A percentile compares a stretch with the other conserved stretches of the same genome.
These are phyloP conservation scores for Prunella himalayana DNA, from an alignment of 2,113 vertebrate species.

Conservation along the genomic window DNA sequence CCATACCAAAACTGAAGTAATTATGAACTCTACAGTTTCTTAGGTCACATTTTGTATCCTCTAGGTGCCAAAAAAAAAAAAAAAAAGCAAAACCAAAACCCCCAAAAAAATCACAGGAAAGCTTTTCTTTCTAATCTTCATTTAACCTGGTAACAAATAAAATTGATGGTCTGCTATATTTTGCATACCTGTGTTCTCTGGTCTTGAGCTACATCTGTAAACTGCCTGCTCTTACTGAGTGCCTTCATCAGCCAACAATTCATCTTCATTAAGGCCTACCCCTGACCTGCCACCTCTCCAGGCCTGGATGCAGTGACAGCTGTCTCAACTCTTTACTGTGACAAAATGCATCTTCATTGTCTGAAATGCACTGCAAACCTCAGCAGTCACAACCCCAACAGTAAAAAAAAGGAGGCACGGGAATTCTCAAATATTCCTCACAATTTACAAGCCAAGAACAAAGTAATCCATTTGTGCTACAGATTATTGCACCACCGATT, in stretches of 20 bases:
- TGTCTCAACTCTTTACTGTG: background rate
- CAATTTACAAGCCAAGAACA: background rate
- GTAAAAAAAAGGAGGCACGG: background rate
- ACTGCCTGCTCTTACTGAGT: background rate
- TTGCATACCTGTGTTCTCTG: background rate
- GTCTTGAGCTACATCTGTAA: background rate
- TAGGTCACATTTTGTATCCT: background rate
- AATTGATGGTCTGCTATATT: background rate
- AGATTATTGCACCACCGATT: background rate
- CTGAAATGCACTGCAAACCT: background rate
- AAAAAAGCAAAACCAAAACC: background rate
- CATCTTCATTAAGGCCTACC: conserved; percentile 3
- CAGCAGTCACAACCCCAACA: background rate
- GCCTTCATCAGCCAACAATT: conserved; percentile 17
- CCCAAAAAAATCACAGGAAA: background rate
- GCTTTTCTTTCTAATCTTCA: background rate
- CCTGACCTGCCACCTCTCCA: background rate
- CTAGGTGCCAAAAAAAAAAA: background rate
- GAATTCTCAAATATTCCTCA: background rate
- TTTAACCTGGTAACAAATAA: background rate
- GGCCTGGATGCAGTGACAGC: background rate
- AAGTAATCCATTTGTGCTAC: background rate
- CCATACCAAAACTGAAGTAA: background rate
- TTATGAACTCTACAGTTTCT: background rate
- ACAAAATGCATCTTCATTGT: background rate